Evolutionary conservation across 2,113 vertebrate species (phyloP).

Genomic region (Enhydra lutris): DNA sequence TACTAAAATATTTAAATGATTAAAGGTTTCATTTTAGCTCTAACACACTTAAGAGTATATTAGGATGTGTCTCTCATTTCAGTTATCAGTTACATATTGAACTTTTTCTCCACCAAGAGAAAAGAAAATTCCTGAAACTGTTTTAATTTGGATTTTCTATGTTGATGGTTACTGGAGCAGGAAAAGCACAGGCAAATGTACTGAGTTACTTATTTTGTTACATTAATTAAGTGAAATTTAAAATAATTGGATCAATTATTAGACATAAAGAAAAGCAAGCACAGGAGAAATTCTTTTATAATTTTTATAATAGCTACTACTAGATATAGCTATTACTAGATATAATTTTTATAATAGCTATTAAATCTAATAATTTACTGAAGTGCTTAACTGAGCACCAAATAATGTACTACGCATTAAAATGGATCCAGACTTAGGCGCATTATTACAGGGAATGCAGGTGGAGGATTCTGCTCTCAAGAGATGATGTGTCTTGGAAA

Average conservation of each 20-base stretch:
- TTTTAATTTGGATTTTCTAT: constrained; percentile 41
- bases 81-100: constrained; percentile 27
- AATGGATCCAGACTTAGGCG: background rate
- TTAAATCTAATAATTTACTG: background rate
- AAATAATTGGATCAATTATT: constrained; percentile 35
- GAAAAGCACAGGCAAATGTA: background rate
- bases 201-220: background rate
- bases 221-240: background rate
- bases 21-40: constrained; percentile 1
- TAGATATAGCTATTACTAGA: too few relatives aligned
- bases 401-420: background rate
- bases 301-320: too few relatives aligned
- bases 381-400: background rate
- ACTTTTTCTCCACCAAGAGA: constrained; percentile 14
- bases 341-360: background rate
- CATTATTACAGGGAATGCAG: background rate
- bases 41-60: constrained; percentile 17
- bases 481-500: background rate
- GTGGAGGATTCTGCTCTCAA: background rate
- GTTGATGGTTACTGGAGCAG: background rate
- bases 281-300: background rate
- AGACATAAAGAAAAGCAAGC: background rate
- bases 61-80: background rate
- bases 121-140: constrained; percentile 42
- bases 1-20: constrained; percentile 56